Base-by-base conservation (phyloP, 2,797 vertebrate genomes). In the Microctenopoma lineatum region DNA sequence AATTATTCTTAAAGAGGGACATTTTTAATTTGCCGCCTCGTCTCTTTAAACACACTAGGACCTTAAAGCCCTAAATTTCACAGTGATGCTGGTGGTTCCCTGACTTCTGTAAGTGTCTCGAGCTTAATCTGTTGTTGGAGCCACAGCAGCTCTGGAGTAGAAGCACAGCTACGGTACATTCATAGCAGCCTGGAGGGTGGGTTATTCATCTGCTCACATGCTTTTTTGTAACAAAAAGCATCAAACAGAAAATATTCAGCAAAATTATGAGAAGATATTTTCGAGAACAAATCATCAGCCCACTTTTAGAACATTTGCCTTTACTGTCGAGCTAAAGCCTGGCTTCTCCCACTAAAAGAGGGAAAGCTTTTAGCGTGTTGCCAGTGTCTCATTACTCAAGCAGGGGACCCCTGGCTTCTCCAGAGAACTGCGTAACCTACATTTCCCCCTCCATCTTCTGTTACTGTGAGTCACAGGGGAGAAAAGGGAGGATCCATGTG, bases 391-490 rank as follows among this genome's bases (percentile, higher is more conserved):
- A 12, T 63, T 74, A 58, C 51, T 0, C 0, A 34, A 78, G 52
- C 57, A 21, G 73, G 72, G 66, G 53, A 81, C 66, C 66, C 71
- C 73, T 25, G 53, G 34, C 48, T 72, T 10, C 82, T 84, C 69
- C 70, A 59, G 58, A 80, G 78, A 69, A 27, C 54, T 0, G 14
- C 7, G 41, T 75, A 78, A 89, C 86, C 86, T 84, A 79, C 80
- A 83, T 86, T 57, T 60, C 32, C 29, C 76, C 58, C 55, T 79
- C 66, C 61, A 47, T 68, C 66, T 53, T 54, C 59, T 34, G 44
- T 52, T 62, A 39, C 68, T 34, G 53, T 5, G 0, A 63, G 42
- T 1, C 12, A 9, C 10, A 57, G 54, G 18, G 0, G 34, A 56
- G 12, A 14, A 5, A 12, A 16, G 13, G 10, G 4, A 46, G 29